Evolutionary conservation across 2,797 vertebrate species (phyloP), one percentile per base, ranked within the genome.

Genomic region (Rhinophrynus dorsalis): DNA sequence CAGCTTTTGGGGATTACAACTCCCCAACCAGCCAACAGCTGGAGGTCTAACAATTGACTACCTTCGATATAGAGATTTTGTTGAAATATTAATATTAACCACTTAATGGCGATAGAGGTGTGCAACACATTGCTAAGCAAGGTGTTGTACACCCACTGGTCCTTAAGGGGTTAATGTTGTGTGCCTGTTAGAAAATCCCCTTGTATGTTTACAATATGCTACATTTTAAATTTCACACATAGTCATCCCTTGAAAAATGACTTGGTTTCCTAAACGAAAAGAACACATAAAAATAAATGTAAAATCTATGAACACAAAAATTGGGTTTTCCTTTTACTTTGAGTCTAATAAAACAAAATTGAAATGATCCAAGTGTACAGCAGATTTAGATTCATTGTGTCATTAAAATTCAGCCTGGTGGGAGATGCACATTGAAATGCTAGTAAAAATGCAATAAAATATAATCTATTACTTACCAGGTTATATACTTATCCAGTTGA

Each of bases 291-390:
- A 52, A 55, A 13, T 30, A 9, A 51, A 23, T 7, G 11, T 42
- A 54, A 61, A 52, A 26, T 58, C 3, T 32, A 58, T 47, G 10
- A 13, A 8, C n/a, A 17, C 20, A 52, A 42, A 44, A 23, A 51
- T 18, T 21, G 51, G 4, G 21, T 33, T 56, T 54, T 60, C 52
- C 44, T 23, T 20, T n/a, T n/a, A 40, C 52, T 59, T n/a, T 7
- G 37, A 51, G 17, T 24, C 23, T 51, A 54, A 54, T 69, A 61
- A 69, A 69, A 54, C 18, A 21, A 45, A 62, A 69, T 37, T 35
- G 47, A 62, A 45, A 17, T 37, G 21, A 55, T 62, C 48, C 51
- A 24, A 35, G 3, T 2, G n/a, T 38, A 62, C 55, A 55, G 44
- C 21, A 15, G 27, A 60, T 58, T 5, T 13, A 42, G 57, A 62